These are phyloP conservation scores for Oryctolagus cuniculus DNA, from an alignment of 2,113 vertebrate species.

Conservation along the genomic window mOryCun1.1 NC_091440.1:36674501-36675000, in stretches of 20 bases:
- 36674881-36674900: conserved; percentile 11
- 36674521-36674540: not conserved
- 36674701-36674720: not conserved
- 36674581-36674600: not conserved
- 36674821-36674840: not conserved
- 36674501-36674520: not conserved
- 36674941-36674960: not conserved
- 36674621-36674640: not conserved
- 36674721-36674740: conserved; percentile 14
- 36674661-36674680: not conserved
- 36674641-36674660: not conserved
- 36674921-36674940: not conserved
- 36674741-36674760: conserved; percentile 39
- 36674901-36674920: not conserved
- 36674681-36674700: not conserved
- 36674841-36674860: not conserved
- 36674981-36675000: not conserved
- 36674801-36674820: not conserved
- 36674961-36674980: not conserved
- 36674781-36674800: not conserved
- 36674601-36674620: not conserved
- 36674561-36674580: not conserved
- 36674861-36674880: not conserved
- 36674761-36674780: conserved; percentile 26
- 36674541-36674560: not conserved